Evolutionary conservation across 2,113 vertebrate genomes (phyloP), one percentile per base, ranked within the genome.

Genomic region (Megaceryle maxima): DNA sequence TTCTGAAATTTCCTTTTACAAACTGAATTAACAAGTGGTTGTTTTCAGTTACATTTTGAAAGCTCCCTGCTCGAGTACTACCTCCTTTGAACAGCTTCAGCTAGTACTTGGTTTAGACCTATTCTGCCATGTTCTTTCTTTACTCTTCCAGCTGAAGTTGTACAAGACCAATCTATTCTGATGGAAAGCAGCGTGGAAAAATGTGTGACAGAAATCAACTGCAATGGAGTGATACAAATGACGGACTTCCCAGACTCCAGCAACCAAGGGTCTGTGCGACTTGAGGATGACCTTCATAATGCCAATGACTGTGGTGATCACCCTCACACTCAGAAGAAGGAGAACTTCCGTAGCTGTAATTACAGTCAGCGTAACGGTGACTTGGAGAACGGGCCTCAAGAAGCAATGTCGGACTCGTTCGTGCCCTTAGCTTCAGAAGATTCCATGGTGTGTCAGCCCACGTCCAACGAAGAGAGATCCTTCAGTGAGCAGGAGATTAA

Each of bases 201-300:
- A 86, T 22, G 86, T 7, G 21, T 56, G 28, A 6, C 97, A 94
- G 98, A 99, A 84, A 97, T 99, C 55, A 99, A 99, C 94, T 98
- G 98, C 97, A 99, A 99, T 8, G 98, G 99, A 35, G 96, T 98
- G 72, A 48, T 96, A 72, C 96, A 96, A 57, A 73, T 93, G 91
- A 48, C 83, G 44, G 93, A 96, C 13, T 97, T 97, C 50, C 83
- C 97, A 67, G 97, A 92, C 59, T 82, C 90, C 3, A 87, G 96
- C 92, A 96, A 91, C 13, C 92, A 98, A 37, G 97, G 87, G 29
- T 96, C 97, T 22, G 95, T 96, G 97, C 97, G 93, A 39, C 98
- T 98, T 7, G 97, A 97, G 84, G 98, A 98, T 70, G 98, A 99
- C 94, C 98, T 98, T 25, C 97, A 96, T 92, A 99, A 99, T 13